These are phyloP conservation scores for Nymphalis io DNA, from an alignment of 1,140 invertebrate species.

Conservation along the genomic window DNA sequence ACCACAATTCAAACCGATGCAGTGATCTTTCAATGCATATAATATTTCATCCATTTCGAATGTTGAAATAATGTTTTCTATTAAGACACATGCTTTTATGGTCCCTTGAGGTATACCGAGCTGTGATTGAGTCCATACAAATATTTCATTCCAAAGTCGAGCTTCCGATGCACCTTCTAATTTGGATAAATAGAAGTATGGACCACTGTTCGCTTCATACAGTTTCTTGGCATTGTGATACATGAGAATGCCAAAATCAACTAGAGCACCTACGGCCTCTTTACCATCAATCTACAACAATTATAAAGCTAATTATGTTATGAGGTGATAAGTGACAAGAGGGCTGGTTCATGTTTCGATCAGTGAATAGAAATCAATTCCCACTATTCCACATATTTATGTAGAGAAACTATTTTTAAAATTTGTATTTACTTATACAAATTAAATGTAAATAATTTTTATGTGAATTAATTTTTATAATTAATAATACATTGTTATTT, in stretches of 20 bases:
- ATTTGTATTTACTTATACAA: too few species aligned
- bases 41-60: slow-evolving; percentile 88
- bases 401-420: too few species aligned
- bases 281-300: slow-evolving; percentile 82
- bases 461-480: too few species aligned
- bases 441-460: too few species aligned
- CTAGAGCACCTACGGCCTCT: slow-evolving; percentile 84
- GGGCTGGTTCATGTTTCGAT: too few species aligned
- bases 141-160: slow-evolving; percentile 87
- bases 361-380: too few species aligned
- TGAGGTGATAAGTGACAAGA: too few species aligned
- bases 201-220: slow-evolving; percentile 81
- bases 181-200: slow-evolving; percentile 86
- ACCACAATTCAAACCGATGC: slow-evolving; percentile 87
- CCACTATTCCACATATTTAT: too few species aligned
- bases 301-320: not conserved
- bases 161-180: slow-evolving; percentile 85
- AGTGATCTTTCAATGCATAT: slow-evolving; percentile 84
- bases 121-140: slow-evolving; percentile 84
- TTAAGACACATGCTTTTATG: slow-evolving; percentile 87
- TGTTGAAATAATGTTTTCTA: slow-evolving; percentile 86
- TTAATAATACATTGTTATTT: too few species aligned
- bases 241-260: slow-evolving; percentile 86
- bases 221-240: slow-evolving; percentile 83
- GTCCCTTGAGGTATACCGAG: slow-evolving; percentile 82